phyloP scores from a whole-genome alignment of 2,888 invertebrate genomes.

The Stratiomys singularior region DNA sequence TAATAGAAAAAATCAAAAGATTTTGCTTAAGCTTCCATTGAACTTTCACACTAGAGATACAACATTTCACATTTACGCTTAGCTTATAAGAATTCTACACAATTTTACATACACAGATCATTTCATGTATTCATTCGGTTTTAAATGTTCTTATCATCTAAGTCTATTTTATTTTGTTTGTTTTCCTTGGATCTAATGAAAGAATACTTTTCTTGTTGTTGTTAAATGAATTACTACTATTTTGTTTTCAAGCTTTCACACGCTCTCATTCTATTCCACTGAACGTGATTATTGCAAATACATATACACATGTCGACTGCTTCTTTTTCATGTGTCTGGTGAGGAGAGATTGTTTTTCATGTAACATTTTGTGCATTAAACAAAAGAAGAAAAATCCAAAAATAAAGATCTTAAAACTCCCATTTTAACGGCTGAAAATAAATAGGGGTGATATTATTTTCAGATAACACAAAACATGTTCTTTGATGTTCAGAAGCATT shows the following conservation, averaged over 20 bases:
- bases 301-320: too few species aligned
- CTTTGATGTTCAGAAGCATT: slow-evolving; percentile 28
- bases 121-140: background rate
- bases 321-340: too few species aligned
- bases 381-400: too few species aligned
- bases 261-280: too few species aligned
- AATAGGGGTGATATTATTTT: background rate
- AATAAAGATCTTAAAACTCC: too few species aligned
- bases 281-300: too few species aligned
- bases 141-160: background rate
- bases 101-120: slow-evolving; percentile 28
- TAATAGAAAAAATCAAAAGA: slow-evolving; percentile 2
- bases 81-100: background rate
- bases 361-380: too few species aligned
- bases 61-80: slow-evolving; percentile 22
- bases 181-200: background rate
- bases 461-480: slow-evolving; percentile 29
- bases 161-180: background rate
- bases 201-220: background rate
- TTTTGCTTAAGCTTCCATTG: background rate
- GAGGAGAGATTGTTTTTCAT: too few species aligned
- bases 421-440: too few species aligned
- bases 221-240: background rate
- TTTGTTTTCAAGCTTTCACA: too few species aligned
- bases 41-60: slow-evolving; percentile 30